Percentiles rank a stretch among this genome's conserved stretches.
These are phyloP conservation scores for Myoxocephalus aenaeus DNA, from an alignment of 2,797 vertebrate species.

Conservation along the genomic window DNA sequence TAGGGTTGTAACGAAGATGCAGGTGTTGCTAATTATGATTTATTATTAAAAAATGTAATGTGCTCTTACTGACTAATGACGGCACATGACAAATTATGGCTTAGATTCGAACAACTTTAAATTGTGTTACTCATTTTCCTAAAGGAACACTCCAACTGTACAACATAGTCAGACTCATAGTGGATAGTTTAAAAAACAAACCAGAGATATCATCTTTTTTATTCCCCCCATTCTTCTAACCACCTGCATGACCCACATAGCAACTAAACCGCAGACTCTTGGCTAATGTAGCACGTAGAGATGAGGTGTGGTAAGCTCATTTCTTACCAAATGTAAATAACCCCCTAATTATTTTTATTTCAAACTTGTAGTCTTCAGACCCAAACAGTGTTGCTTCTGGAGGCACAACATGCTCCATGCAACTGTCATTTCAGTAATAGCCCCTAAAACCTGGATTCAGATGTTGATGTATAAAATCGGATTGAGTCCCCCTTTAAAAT, in stretches of 20 bases:
- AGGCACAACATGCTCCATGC: neutral
- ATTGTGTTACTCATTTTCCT: too few species aligned
- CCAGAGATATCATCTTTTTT: neutral
- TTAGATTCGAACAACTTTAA: too few species aligned
- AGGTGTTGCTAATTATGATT: neutral
- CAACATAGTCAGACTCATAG: neutral
- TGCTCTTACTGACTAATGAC: neutral
- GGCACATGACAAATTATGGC: neutral
- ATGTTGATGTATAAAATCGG: conserved; percentile 1
- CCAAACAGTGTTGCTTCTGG: neutral
- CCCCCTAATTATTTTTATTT: neutral
- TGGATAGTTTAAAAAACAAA: too few species aligned
- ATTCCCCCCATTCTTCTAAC: neutral
- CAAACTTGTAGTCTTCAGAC: neutral
- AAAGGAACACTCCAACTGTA: too few species aligned
- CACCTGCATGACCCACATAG: conserved; percentile 20
- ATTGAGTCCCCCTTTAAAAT: conserved; percentile 7
- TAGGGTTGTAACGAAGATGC: neutral
- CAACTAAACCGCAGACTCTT: neutral
- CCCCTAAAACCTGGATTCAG: neutral
- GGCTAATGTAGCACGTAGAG: too few species aligned
- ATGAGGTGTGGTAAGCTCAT: neutral
- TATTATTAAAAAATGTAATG: neutral
- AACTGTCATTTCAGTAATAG: neutral
- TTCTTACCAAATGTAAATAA: neutral